Conservation (phyloP, 1,140 invertebrate species). For the Bombus vancouverensis region DNA sequence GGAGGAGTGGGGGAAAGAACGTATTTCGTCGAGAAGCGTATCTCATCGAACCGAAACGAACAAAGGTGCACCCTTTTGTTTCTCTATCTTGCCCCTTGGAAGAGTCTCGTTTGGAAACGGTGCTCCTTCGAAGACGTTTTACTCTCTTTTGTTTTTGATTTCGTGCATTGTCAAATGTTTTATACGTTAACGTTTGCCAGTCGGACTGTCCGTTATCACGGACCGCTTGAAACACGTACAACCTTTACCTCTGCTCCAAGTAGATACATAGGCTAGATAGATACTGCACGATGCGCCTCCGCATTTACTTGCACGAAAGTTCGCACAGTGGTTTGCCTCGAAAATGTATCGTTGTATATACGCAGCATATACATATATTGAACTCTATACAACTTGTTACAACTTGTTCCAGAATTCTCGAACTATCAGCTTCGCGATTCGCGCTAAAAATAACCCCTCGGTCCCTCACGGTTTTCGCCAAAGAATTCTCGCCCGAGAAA, state of each 20-base stretch:
- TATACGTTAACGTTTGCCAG: neutral
- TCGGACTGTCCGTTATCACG: neutral
- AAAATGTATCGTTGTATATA: neutral
- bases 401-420: constrained; percentile 5
- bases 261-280: constrained; percentile 17
- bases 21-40: constrained; percentile 1
- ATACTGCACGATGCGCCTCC: constrained; percentile 2
- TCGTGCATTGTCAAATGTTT: neutral
- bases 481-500: neutral
- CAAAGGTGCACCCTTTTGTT: neutral
- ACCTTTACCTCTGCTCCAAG: neutral
- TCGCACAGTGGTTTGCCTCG: constrained; percentile 12
- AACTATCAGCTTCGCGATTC: neutral
- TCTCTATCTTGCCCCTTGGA: too few relatives aligned
- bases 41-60: neutral
- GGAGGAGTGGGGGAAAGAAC: too few relatives aligned
- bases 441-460: neutral
- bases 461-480: too few relatives aligned
- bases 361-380: neutral
- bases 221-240: constrained; percentile 1
- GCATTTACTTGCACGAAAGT: constrained; percentile 48
- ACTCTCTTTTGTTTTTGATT: neutral
- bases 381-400: constrained; percentile 11
- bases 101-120: neutral
- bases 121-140: neutral